These are phyloP conservation scores for Grapholita molesta DNA, from an alignment of 1,140 invertebrate species.

Conservation along the genomic window DNA sequence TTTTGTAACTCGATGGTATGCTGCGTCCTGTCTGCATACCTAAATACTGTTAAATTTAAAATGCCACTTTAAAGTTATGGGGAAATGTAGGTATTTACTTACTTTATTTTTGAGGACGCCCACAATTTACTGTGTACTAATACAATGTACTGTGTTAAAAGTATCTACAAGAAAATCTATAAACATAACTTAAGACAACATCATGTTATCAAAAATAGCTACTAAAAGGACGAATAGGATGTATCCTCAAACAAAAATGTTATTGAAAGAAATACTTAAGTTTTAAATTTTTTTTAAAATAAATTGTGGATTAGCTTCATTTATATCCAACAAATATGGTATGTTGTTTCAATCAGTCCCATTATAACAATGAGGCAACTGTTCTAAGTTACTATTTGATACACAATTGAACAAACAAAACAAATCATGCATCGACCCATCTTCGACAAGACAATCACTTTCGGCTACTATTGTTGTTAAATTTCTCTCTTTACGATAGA, in stretches of 20 bases:
- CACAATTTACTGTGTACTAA: too few species aligned
- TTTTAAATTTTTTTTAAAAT: too few species aligned
- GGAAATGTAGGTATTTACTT: neutral
- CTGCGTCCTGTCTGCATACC: neutral
- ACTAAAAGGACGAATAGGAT: too few species aligned
- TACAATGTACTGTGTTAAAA: too few species aligned
- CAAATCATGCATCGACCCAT: neutral
- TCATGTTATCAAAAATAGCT: too few species aligned
- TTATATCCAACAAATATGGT: too few species aligned
- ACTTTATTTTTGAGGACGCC: neutral
- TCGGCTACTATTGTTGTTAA: neutral
- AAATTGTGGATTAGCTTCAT: too few species aligned
- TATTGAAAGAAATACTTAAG: too few species aligned
- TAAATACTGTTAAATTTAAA: neutral
- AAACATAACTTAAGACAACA: too few species aligned
- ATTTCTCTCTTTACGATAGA: neutral
- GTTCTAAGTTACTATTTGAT: neutral
- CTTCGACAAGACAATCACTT: neutral
- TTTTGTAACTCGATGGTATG: neutral
- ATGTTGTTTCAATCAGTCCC: neutral
- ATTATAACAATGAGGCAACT: neutral
- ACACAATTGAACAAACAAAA: neutral
- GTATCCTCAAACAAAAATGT: too few species aligned
- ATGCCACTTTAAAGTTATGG: neutral
- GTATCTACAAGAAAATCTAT: too few species aligned